phyloP scores from a whole-genome alignment of 2,888 invertebrate genomes.

The Polydesmus complanatus region DNA sequence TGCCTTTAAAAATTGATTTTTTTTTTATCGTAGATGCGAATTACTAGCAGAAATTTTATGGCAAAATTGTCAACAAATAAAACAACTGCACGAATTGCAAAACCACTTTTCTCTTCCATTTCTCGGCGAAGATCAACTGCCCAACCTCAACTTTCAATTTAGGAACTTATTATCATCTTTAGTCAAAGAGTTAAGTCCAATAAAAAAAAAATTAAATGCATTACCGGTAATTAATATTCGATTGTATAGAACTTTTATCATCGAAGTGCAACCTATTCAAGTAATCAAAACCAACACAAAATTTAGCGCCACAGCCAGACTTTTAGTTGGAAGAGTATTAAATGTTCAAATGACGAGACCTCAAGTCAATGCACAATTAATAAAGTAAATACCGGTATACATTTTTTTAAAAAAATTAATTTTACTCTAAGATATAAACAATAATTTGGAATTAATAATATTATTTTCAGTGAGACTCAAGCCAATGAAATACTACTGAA shows the following conservation, averaged over 20 bases:
- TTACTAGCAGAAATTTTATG: constrained; percentile 71
- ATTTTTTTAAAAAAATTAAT: too few species aligned
- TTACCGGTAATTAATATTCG: constrained; percentile 3
- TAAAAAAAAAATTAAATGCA: neutral
- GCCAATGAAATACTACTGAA: constrained; percentile 70
- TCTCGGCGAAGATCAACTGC: constrained; percentile 46
- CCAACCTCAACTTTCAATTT: constrained; percentile 48
- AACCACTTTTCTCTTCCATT: constrained; percentile 44
- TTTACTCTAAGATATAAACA: too few species aligned
- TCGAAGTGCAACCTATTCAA: constrained; percentile 94
- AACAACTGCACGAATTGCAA: constrained; percentile 51
- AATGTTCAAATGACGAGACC: constrained; percentile 91
- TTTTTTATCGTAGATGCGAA: constrained; percentile 47
- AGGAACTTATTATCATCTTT: constrained; percentile 41
- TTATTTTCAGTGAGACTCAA: constrained; percentile 49
- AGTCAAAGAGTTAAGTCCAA: constrained; percentile 54
- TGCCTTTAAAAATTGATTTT: neutral
- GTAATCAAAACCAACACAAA: constrained; percentile 95
- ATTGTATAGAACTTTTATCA: constrained; percentile 66
- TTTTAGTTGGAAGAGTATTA: constrained; percentile 80
- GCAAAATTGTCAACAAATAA: constrained; percentile 67
- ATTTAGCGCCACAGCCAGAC: constrained; percentile 82
- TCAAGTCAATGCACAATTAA: constrained; percentile 52
- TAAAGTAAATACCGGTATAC: too few species aligned
- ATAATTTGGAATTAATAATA: neutral